Conservation (phyloP, 2,888 invertebrate genomes). For the Parnassius apollo region DNA sequence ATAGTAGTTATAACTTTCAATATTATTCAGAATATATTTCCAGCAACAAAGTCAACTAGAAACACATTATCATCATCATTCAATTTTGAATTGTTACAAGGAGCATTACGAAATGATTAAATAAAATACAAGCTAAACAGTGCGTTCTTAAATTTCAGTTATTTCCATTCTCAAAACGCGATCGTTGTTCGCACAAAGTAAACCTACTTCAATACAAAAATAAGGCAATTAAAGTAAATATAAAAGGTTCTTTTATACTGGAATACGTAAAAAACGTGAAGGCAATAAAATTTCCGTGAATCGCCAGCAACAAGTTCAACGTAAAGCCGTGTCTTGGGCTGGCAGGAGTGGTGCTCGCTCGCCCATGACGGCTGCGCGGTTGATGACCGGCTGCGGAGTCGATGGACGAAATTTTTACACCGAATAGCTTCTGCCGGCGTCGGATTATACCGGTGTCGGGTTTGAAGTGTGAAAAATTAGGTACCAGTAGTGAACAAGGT, state of each 20-base stretch:
- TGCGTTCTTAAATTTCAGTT: no score
- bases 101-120: no score
- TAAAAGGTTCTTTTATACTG: not conserved
- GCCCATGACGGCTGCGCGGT: constrained; percentile 40
- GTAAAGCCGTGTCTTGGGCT: constrained; percentile 5
- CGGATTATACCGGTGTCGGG: constrained; percentile 26
- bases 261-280: constrained; percentile 13
- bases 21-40: no score
- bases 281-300: constrained; percentile 30
- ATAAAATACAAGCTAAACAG: no score
- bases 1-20: no score
- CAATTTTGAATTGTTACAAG: no score
- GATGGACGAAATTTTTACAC: constrained; percentile 27
- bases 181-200: not conserved
- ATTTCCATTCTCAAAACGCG: no score
- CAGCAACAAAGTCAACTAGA: no score
- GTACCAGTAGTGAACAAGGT: constrained; percentile 25
- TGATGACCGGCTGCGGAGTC: constrained; percentile 33
- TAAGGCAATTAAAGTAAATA: not conserved
- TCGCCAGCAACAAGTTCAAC: constrained; percentile 12
- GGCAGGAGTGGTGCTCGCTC: constrained; percentile 30
- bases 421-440: constrained; percentile 30
- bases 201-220: not conserved
- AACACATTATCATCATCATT: no score
- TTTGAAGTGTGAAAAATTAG: constrained; percentile 33